phyloP scores from a whole-genome alignment of 2,113 vertebrate genomes.

The Oreocharis arfaki region DNA sequence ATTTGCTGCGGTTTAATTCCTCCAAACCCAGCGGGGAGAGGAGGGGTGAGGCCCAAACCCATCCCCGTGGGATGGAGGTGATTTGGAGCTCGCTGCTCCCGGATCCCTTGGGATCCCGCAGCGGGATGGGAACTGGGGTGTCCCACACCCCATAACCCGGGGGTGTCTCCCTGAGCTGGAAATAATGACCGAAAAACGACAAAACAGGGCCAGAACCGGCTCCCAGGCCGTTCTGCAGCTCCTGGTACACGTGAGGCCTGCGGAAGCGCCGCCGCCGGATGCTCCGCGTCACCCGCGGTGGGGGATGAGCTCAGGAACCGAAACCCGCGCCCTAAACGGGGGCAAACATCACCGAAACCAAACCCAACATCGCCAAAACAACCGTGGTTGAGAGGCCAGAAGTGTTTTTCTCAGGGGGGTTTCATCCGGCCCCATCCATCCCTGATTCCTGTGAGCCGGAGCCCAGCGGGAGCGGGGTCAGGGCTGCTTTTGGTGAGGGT shows the following conservation, averaged over 20 bases:
- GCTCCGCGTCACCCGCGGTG: rapidly evolving
- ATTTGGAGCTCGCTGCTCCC: rapidly evolving
- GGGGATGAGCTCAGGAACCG: background rate
- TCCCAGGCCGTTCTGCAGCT: background rate
- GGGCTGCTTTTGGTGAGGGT: background rate
- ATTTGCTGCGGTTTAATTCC: background rate
- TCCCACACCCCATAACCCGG: rapidly evolving
- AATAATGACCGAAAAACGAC: background rate
- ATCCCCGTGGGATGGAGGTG: rapidly evolving
- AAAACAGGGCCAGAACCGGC: rapidly evolving
- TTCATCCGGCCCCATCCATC: background rate
- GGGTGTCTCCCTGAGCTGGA: too few species aligned
- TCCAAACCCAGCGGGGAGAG: background rate
- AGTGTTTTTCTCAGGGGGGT: rapidly evolving
- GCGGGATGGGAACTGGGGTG: rapidly evolving
- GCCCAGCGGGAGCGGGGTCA: rapidly evolving
- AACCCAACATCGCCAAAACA: background rate
- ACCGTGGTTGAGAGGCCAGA: rapidly evolving
- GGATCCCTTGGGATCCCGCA: background rate
- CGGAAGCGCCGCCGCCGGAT: background rate
- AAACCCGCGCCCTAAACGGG: background rate
- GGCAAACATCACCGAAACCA: background rate
- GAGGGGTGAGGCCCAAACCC: background rate
- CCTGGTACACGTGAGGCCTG: rapidly evolving
- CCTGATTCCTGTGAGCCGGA: rapidly evolving